phyloP scores from a whole-genome alignment of 1,140 invertebrate genomes.

The Helicorthomorpha holstii region DNA sequence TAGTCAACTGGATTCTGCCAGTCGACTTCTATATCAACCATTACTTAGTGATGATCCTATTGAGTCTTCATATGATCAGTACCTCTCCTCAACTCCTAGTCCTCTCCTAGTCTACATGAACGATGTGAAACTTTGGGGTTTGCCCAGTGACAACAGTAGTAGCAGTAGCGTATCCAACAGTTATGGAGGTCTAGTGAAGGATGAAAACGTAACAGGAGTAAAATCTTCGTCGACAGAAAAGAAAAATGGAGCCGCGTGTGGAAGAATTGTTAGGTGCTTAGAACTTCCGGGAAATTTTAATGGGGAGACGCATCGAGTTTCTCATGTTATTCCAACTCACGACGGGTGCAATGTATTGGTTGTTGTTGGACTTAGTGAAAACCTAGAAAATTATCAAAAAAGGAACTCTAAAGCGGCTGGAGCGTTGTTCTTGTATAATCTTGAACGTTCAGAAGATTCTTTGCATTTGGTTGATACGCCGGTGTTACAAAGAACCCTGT shows the following conservation, averaged over 20 bases:
- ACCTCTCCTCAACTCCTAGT: not conserved
- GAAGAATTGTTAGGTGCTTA: slow-evolving; percentile 18
- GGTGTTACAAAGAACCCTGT: slow-evolving; percentile 11
- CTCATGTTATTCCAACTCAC: slow-evolving; percentile 17
- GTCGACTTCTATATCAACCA: not conserved
- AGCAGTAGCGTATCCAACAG: not conserved
- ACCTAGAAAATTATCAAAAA: not conserved
- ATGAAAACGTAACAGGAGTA: not conserved
- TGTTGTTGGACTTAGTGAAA: slow-evolving; percentile 10
- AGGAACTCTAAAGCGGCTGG: slow-evolving; percentile 8
- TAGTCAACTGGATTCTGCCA: not conserved
- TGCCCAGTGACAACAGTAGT: not conserved
- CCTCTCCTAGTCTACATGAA: not conserved
- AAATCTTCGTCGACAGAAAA: not conserved
- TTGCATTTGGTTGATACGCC: slow-evolving; percentile 21
- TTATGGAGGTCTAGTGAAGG: not conserved
- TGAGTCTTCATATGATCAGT: not conserved
- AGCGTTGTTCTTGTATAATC: not conserved
- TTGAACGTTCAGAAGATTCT: slow-evolving; percentile 9
- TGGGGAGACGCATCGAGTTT: slow-evolving; percentile 16
- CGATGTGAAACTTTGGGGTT: not conserved
- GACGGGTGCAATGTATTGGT: slow-evolving; percentile 22
- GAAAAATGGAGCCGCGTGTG: not conserved
- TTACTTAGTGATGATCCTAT: not conserved
- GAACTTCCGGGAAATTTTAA: slow-evolving; percentile 19